These are phyloP conservation scores for Pocillopora meandrina DNA, from an alignment of 92 coral and sea anemone species.

Conservation along the genomic window DNA sequence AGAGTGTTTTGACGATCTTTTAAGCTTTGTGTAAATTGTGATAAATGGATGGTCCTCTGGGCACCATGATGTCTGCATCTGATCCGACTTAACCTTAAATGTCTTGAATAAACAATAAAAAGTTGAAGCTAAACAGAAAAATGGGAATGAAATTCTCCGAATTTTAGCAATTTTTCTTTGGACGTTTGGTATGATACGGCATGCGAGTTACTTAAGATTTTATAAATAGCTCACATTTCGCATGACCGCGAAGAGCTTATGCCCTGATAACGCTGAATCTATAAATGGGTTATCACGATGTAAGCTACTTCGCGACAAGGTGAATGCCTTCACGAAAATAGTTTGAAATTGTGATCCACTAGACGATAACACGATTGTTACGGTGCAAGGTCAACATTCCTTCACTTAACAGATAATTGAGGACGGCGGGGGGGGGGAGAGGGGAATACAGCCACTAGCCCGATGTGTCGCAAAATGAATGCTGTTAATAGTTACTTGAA, in stretches of 20 bases:
- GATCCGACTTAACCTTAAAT: neutral
- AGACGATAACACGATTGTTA: neutral
- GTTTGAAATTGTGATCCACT: neutral
- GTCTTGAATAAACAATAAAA: neutral
- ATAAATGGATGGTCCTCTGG: neutral
- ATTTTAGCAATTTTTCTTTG: neutral
- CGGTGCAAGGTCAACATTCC: neutral
- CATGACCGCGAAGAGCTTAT: neutral
- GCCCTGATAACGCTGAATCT: neutral
- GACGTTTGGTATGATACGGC: neutral
- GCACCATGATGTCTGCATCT: constrained; percentile 15
- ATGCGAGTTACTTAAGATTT: neutral
- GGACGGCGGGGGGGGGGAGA: neutral
- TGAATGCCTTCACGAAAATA: neutral
- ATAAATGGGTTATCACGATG: neutral
- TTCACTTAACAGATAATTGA: neutral
- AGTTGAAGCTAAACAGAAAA: neutral
- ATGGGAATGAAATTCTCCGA: neutral
- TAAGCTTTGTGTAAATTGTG: no score
- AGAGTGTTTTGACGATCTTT: neutral
- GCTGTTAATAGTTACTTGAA: no score
- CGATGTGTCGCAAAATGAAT: no score
- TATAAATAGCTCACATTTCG: neutral
- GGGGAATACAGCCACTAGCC: neutral
- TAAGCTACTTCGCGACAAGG: no score